These are phyloP conservation scores for Anoplius nigerrimus DNA, from an alignment of 2,888 invertebrate species.

Conservation along the genomic window DNA sequence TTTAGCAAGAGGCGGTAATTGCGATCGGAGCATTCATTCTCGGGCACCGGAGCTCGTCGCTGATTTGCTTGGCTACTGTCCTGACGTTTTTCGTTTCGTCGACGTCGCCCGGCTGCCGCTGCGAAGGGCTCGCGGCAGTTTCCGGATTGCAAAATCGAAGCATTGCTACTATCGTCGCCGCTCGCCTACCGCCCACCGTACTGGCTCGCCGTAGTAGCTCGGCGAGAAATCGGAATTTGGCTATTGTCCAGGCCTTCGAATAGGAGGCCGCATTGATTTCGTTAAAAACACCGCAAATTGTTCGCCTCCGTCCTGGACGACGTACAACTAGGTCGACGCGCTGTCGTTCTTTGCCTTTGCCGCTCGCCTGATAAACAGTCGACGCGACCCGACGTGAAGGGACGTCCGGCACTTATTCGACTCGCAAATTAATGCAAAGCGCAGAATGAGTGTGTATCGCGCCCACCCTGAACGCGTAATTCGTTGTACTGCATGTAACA, in stretches of 20 bases:
- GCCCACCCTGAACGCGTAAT: too few relatives aligned
- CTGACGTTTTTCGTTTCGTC: conserved; percentile 35
- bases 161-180: conserved; percentile 28
- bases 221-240: conserved; percentile 48
- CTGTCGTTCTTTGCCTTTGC: conserved; percentile 2
- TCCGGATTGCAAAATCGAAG: conserved; percentile 36
- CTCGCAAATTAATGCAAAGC: too few relatives aligned
- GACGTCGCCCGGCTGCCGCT: conserved; percentile 19
- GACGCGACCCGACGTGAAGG: too few relatives aligned
- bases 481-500: too few relatives aligned
- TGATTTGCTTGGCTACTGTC: conserved; percentile 34
- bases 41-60: conserved; percentile 32
- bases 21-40: conserved; percentile 7
- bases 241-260: conserved; percentile 50
- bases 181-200: background rate
- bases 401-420: too few relatives aligned
- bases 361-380: background rate
- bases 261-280: conserved; percentile 51
- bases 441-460: too few relatives aligned
- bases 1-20: too few relatives aligned
- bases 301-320: conserved; percentile 21
- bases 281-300: conserved; percentile 52
- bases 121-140: conserved; percentile 13
- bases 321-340: conserved; percentile 21
- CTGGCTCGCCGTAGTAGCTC: background rate